A percentile compares a stretch with the other conserved stretches of the same genome.
Evolutionary conservation across 1,140 invertebrate genomes (phyloP).

Genomic region (Lordiphosa mommai): DNA sequence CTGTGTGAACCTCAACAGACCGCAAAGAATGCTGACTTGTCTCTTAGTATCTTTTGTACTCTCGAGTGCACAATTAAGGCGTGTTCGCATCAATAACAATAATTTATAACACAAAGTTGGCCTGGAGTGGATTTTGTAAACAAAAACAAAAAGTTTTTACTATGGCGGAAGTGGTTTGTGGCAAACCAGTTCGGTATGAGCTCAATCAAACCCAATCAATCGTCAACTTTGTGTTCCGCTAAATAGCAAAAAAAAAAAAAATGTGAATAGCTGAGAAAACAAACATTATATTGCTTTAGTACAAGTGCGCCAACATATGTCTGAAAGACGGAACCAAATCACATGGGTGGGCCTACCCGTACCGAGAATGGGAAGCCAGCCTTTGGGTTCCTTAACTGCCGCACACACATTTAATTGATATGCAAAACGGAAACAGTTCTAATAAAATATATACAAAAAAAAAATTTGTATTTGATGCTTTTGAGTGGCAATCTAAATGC

Average conservation of each 20-base stretch:
- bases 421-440: slow-evolving; percentile 55
- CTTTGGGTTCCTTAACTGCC: slow-evolving; percentile 4
- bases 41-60: slow-evolving; percentile 11
- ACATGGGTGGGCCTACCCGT: slow-evolving; percentile 11
- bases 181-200: slow-evolving; percentile 34
- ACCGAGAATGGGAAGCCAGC: slow-evolving; percentile 17
- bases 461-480: slow-evolving; percentile 20
- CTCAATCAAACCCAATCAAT: slow-evolving; percentile 68
- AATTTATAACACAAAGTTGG: slow-evolving; percentile 14
- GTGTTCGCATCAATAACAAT: slow-evolving; percentile 27
- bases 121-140: slow-evolving; percentile 2
- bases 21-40: slow-evolving; percentile 26
- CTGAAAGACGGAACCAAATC: slow-evolving; percentile 41
- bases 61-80: slow-evolving; percentile 14
- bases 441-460: slow-evolving; percentile 21
- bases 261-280: slow-evolving; percentile 45
- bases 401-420: slow-evolving; percentile 28
- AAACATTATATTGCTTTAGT: slow-evolving; percentile 52
- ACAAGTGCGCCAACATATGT: slow-evolving; percentile 49
- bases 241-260: slow-evolving; percentile 44
- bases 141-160: slow-evolving; percentile 40
- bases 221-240: slow-evolving; percentile 66
- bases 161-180: slow-evolving; percentile 46
- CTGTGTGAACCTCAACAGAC: slow-evolving; percentile 38
- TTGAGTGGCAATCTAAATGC: slow-evolving; percentile 39